A percentile compares a stretch with the other conserved stretches of the same genome.
Evolutionary conservation across 2,113 vertebrate species (phyloP).

Genomic region (Tyto alba): DNA sequence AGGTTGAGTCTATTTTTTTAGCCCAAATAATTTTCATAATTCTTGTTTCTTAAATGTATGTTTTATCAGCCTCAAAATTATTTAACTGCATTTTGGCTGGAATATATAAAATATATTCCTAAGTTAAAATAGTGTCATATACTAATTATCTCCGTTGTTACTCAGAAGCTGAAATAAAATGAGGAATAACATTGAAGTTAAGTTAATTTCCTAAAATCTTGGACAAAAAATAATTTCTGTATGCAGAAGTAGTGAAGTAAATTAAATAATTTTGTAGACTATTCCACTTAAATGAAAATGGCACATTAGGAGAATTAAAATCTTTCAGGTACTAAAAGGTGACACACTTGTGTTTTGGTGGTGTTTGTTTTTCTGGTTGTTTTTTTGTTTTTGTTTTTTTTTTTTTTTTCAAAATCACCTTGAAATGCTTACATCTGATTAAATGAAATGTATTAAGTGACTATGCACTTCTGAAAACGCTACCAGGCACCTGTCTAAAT

Average conservation of each 20-base stretch:
- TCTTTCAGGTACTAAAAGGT: background rate
- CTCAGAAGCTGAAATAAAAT: background rate
- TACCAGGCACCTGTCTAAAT: background rate
- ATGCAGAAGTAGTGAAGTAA: background rate
- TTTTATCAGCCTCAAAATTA: background rate
- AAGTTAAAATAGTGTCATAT: background rate
- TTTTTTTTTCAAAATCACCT: background rate
- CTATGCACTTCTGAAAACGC: background rate
- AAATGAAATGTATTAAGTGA: background rate
- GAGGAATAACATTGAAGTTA: background rate
- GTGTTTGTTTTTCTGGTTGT: background rate
- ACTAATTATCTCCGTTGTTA: background rate
- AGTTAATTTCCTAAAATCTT: background rate
- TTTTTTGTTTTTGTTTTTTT: background rate
- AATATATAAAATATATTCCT: background rate
- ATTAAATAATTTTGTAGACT: background rate
- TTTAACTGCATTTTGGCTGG: background rate
- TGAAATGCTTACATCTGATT: background rate
- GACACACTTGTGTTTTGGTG: background rate
- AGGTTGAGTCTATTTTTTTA: background rate
- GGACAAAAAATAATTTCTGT: background rate
- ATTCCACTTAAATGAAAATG: background rate
- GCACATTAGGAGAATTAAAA: background rate
- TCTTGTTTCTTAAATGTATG: background rate
- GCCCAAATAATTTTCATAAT: background rate